Evolutionary conservation across 2,113 vertebrate species (phyloP).

Genomic region (Chionodraco myersi): DNA sequence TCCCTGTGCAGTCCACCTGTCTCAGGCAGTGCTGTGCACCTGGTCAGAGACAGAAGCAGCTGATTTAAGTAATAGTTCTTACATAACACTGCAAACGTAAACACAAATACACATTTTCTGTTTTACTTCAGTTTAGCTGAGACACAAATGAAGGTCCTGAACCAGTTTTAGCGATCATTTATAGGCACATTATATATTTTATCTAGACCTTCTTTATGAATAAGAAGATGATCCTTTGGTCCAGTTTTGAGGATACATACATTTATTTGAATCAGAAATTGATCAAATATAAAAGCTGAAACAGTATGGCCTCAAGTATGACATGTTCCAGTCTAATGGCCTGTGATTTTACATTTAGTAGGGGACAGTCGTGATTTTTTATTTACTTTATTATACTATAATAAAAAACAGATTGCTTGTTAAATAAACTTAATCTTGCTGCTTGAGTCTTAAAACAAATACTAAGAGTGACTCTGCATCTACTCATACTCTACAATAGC

Average conservation of each 20-base stretch:
- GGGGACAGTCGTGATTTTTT: not conserved
- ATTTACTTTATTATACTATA: not conserved
- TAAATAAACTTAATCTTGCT: not conserved
- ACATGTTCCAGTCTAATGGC: not conserved
- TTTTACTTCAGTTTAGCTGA: not conserved
- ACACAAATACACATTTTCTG: not conserved
- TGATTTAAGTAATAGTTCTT: not conserved
- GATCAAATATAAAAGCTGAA: not conserved
- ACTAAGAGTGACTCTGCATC: not conserved
- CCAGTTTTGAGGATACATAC: not conserved
- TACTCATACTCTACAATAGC: not conserved
- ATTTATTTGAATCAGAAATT: not conserved
- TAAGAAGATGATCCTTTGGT: not conserved
- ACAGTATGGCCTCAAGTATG: not conserved
- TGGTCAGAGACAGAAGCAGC: constrained; percentile 65
- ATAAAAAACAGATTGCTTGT: not conserved
- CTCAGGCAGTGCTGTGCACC: constrained; percentile 89
- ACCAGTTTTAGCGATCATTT: not conserved
- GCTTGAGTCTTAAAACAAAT: not conserved
- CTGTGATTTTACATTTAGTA: not conserved
- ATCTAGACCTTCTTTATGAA: not conserved
- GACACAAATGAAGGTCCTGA: not conserved
- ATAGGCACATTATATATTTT: too few relatives aligned
- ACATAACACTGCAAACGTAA: not conserved
- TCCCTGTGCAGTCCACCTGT: constrained; percentile 87